These are phyloP conservation scores for Xiphophorus birchmanni DNA, from an alignment of 2,797 vertebrate species.

Conservation along the genomic window DNA sequence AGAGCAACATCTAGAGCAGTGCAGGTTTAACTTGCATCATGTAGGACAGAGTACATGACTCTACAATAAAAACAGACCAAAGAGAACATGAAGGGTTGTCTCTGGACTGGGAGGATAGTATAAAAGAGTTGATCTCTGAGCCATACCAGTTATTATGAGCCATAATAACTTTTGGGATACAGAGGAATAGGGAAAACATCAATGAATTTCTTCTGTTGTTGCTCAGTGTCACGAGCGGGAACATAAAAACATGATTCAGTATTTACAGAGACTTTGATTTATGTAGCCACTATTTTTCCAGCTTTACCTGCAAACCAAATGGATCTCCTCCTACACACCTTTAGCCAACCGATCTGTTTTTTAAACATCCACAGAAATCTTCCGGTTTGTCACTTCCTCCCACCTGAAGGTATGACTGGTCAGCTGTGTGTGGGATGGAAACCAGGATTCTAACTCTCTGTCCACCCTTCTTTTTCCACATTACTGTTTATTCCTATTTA, in stretches of 20 bases:
- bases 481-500: neutral
- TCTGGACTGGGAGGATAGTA: neutral
- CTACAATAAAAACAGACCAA: neutral
- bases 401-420: constrained; percentile 6
- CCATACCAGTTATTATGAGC: too few species aligned
- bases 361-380: constrained; percentile 2
- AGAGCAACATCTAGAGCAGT: neutral
- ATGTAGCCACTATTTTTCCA: neutral
- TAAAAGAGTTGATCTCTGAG: neutral
- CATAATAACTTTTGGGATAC: too few species aligned
- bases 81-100: neutral
- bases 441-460: neutral
- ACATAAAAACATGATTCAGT: neutral
- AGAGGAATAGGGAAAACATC: too few species aligned
- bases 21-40: neutral
- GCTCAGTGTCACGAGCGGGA: too few species aligned
- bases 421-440: constrained; percentile 13
- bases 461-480: neutral
- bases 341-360: neutral
- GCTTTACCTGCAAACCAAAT: neutral
- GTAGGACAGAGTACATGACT: neutral
- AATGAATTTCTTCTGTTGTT: too few species aligned
- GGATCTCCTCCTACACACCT: neutral
- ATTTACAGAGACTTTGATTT: neutral
- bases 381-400: neutral